Percentiles rank a stretch among this genome's conserved stretches.
These are phyloP conservation scores for Cistogaster globosa DNA, from an alignment of 2,888 invertebrate species.

Conservation along the genomic window DNA sequence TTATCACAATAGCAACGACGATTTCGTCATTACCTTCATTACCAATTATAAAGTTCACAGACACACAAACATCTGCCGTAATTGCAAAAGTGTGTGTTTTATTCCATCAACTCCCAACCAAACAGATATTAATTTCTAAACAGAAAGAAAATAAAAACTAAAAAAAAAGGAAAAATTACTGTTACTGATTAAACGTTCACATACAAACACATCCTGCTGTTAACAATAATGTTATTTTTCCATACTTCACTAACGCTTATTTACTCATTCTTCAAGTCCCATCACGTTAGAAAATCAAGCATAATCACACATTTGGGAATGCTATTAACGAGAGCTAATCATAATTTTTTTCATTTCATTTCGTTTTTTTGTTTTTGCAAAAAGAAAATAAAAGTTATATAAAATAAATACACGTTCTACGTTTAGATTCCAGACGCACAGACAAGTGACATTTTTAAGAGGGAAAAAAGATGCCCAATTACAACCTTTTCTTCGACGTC, in stretches of 20 bases:
- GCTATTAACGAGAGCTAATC: conserved; percentile 73
- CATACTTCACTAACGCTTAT: conserved; percentile 14
- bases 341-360: conserved; percentile 60
- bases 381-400: conserved; percentile 55
- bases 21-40: conserved; percentile 45
- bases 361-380: conserved; percentile 8
- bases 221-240: conserved; percentile 61
- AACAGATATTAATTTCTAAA: conserved; percentile 13
- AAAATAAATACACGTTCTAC: conserved; percentile 67
- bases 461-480: conserved; percentile 1
- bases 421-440: conserved; percentile 30
- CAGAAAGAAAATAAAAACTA: conserved; percentile 6
- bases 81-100: conserved; percentile 28
- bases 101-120: conserved; percentile 22
- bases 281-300: conserved; percentile 74
- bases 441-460: conserved; percentile 42
- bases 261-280: conserved; percentile 63
- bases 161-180: conserved; percentile 22
- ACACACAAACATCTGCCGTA: background rate
- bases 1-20: conserved; percentile 56
- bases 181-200: conserved; percentile 63
- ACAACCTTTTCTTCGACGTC: background rate
- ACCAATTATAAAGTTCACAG: background rate
- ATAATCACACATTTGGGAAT: conserved; percentile 75
- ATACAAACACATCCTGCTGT: conserved; percentile 65